Percentiles rank a stretch among this genome's conserved stretches.
Evolutionary conservation across 2,888 invertebrate species (phyloP).

Genomic region (Athalia rosae): DNA sequence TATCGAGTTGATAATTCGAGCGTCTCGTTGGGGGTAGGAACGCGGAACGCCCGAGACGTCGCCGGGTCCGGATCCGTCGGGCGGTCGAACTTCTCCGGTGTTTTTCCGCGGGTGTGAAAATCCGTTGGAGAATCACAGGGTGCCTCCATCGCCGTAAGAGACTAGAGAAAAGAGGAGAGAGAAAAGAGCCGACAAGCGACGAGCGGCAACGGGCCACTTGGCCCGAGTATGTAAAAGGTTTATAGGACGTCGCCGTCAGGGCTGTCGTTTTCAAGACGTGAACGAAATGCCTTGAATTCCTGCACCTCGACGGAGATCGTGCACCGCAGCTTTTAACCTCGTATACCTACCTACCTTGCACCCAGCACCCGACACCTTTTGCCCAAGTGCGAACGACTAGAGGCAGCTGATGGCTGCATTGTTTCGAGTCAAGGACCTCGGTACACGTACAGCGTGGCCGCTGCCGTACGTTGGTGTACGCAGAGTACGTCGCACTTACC

Average conservation of each 20-base stretch:
- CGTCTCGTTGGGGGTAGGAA: no score
- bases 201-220: slow-evolving; percentile 39
- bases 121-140: slow-evolving; percentile 8
- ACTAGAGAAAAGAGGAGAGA: neutral
- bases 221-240: slow-evolving; percentile 63
- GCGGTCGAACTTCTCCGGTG: no score
- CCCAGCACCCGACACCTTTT: slow-evolving; percentile 24
- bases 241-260: slow-evolving; percentile 55
- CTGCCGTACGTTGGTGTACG: no score
- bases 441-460: no score
- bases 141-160: slow-evolving; percentile 16
- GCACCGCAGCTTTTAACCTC: slow-evolving; percentile 36
- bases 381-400: slow-evolving; percentile 21
- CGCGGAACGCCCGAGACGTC: no score
- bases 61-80: neutral
- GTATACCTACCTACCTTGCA: neutral
- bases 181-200: slow-evolving; percentile 12
- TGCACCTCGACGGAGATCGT: slow-evolving; percentile 10
- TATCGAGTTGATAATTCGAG: no score
- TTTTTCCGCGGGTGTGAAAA: neutral
- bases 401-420: slow-evolving; percentile 41
- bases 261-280: slow-evolving; percentile 50
- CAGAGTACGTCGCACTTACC: neutral
- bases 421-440: slow-evolving; percentile 27
- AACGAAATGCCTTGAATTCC: slow-evolving; percentile 63